Percentiles rank a stretch among this genome's conserved stretches.
Conservation (phyloP, 2,113 vertebrate genomes). For the Lepidothrix coronata region DNA sequence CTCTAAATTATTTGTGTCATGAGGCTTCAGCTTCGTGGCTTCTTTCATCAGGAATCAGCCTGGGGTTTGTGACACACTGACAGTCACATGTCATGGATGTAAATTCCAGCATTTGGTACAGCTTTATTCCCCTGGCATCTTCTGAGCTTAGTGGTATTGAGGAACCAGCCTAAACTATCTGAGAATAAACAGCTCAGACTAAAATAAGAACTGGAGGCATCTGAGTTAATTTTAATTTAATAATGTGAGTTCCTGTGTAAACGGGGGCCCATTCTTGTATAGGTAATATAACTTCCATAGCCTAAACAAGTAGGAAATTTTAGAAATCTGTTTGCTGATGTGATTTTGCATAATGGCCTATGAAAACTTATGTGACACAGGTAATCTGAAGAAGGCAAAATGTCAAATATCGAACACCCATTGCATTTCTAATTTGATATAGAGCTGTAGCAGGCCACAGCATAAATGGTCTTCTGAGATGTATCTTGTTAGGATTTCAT, state of each 20-base stretch:
- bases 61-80: background rate
- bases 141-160: background rate
- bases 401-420: background rate
- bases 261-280: background rate
- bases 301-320: conserved; percentile 12
- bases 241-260: background rate
- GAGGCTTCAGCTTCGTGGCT: background rate
- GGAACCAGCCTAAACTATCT: background rate
- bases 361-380: conserved; percentile 8
- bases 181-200: background rate
- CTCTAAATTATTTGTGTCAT: background rate
- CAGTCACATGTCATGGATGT: background rate
- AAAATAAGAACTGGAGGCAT: background rate
- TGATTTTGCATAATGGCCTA: background rate
- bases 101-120: background rate
- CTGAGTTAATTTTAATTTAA: background rate
- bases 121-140: background rate
- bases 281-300: background rate
- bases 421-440: background rate
- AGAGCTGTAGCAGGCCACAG: background rate
- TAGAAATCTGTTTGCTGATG: conserved; percentile 20
- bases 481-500: background rate
- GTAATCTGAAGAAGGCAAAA: conserved; percentile 27
- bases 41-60: background rate
- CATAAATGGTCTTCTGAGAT: background rate